phyloP scores from a whole-genome alignment of 2,113 vertebrate species.

The Hippotragus niger region DNA sequence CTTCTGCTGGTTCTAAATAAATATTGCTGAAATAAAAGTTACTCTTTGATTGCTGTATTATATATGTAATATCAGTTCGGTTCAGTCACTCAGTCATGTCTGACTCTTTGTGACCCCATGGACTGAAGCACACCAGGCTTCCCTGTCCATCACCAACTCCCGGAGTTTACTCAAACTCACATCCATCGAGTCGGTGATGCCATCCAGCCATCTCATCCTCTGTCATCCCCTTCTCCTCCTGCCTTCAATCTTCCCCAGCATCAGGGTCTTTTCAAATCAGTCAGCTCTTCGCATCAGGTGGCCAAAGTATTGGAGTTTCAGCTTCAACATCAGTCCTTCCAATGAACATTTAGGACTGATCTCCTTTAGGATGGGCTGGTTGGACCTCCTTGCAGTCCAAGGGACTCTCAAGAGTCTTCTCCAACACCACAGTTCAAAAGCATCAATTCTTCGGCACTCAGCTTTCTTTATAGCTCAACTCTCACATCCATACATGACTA shows the following conservation, averaged over 20 bases:
- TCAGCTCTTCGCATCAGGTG: neutral
- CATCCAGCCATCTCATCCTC: neutral
- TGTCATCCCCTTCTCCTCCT: neutral
- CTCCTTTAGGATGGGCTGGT: neutral
- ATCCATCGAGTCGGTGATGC: neutral
- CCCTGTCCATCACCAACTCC: neutral
- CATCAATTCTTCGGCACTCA: neutral
- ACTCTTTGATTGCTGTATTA: neutral
- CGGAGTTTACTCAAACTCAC: rapidly evolving
- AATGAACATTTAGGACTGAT: neutral
- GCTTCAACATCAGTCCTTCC: neutral
- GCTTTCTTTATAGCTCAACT: neutral
- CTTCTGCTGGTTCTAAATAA: neutral
- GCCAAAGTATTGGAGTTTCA: neutral
- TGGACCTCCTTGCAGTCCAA: neutral
- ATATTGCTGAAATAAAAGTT: neutral
- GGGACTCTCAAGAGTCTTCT: neutral
- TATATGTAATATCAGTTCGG: neutral
- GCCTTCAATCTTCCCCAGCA: neutral
- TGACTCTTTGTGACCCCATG: neutral
- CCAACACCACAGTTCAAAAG: neutral
- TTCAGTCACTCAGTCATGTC: neutral
- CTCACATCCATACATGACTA: neutral
- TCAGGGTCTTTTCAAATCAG: neutral
- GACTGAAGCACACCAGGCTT: neutral